A percentile compares a stretch with the other conserved stretches of the same genome.
Conservation (phyloP, 1,140 invertebrate species). For the Orchesella cincta region DNA sequence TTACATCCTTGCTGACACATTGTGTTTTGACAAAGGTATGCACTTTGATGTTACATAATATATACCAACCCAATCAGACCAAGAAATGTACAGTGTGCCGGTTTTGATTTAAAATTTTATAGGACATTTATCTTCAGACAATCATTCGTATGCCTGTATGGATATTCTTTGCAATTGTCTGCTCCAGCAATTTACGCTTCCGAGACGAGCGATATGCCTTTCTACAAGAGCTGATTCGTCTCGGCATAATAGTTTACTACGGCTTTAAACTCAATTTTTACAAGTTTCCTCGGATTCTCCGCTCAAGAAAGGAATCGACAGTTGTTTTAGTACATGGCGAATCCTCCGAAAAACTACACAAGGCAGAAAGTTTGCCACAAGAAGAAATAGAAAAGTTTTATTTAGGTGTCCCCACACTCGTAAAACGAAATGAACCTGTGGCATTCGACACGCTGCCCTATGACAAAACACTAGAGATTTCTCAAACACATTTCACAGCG, state of each 20-base stretch:
- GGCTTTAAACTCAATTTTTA: not conserved
- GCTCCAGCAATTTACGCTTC: not conserved
- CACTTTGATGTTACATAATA: not conserved
- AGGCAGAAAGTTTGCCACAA: not conserved
- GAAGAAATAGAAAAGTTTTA: not conserved
- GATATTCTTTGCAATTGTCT: slow-evolving; percentile 1
- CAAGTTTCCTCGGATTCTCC: not conserved
- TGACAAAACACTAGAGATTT: slow-evolving; percentile 19
- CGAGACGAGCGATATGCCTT: not conserved
- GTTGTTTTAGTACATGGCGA: not conserved
- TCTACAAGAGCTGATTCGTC: not conserved
- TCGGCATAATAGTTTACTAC: not conserved
- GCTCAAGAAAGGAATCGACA: not conserved
- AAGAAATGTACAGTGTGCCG: not conserved
- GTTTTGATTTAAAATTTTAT: not conserved
- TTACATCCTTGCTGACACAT: slow-evolving; percentile 2
- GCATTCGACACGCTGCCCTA: not conserved
- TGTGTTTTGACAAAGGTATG: not conserved
- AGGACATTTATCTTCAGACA: slow-evolving; percentile 14
- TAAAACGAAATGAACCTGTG: not conserved
- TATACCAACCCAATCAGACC: not conserved
- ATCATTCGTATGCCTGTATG: slow-evolving; percentile 14
- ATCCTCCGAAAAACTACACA: not conserved
- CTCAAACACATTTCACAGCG: not conserved
- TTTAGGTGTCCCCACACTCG: not conserved